phyloP scores from a whole-genome alignment of 2,888 invertebrate genomes.

The Aspidiotus destructor region DNA sequence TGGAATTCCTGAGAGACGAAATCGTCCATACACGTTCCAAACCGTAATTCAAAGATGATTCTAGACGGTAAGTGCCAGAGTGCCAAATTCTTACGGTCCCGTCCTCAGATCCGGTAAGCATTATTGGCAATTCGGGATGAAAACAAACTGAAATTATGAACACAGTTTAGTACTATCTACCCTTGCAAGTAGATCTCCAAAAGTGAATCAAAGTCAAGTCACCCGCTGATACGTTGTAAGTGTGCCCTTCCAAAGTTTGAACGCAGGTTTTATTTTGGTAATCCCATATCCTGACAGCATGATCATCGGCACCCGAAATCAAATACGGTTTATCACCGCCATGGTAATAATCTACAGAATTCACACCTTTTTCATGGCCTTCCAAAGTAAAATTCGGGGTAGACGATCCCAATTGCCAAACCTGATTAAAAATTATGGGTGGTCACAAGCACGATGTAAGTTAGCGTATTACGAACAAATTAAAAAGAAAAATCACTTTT shows the following conservation, averaged over 20 bases:
- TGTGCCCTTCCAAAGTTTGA: slow-evolving; percentile 94
- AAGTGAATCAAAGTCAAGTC: slow-evolving; percentile 3
- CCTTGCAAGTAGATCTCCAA: no score
- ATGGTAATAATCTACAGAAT: slow-evolving; percentile 98
- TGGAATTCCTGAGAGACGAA: slow-evolving; percentile 81
- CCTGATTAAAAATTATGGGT: slow-evolving; percentile 44
- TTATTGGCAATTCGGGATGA: slow-evolving; percentile 95
- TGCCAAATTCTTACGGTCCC: slow-evolving; percentile 98
- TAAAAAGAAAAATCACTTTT: slow-evolving; percentile 52
- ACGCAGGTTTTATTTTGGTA: slow-evolving; percentile 99
- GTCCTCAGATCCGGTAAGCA: slow-evolving; percentile 95
- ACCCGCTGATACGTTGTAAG: slow-evolving; percentile 81
- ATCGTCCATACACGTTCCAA: slow-evolving; percentile 98
- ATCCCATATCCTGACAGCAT: slow-evolving; percentile 98
- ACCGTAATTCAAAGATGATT: slow-evolving; percentile 94
- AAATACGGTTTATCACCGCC: slow-evolving; percentile 98
- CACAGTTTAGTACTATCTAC: no score
- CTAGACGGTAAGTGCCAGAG: slow-evolving; percentile 92
- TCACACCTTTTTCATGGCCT: slow-evolving; percentile 97
- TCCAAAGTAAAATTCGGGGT: slow-evolving; percentile 96
- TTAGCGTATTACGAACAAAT: neutral
- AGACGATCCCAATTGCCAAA: slow-evolving; percentile 97
- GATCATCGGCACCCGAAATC: slow-evolving; percentile 97
- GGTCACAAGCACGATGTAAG: no score
- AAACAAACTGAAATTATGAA: slow-evolving; percentile 60